phyloP scores from a whole-genome alignment of 2,797 vertebrate species.

The Phylloscopus collybita region DNA sequence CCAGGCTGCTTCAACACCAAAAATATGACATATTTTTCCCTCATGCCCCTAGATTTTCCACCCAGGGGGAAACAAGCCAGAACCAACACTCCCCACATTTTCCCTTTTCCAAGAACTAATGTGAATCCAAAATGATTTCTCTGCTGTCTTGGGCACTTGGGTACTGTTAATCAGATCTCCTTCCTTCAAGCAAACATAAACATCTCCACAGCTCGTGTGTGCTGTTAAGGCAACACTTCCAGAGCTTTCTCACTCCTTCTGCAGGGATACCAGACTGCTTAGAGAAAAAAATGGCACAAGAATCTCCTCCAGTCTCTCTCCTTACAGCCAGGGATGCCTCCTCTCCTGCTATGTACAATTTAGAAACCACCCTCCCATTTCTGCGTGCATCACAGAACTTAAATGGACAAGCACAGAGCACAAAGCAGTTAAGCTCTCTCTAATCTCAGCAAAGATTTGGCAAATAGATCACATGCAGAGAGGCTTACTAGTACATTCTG shows the following conservation, averaged over 20 bases:
- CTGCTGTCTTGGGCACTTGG: background rate
- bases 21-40: background rate
- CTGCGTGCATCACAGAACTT: background rate
- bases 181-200: background rate
- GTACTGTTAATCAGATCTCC: background rate
- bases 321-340: background rate
- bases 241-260: background rate
- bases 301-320: background rate
- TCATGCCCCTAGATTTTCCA: background rate
- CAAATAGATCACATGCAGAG: background rate
- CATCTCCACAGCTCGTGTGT: background rate
- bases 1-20: background rate
- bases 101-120: background rate
- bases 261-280: background rate
- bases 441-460: constrained; percentile 21
- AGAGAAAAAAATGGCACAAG: background rate
- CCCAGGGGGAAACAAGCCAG: background rate
- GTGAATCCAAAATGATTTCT: background rate
- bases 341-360: background rate
- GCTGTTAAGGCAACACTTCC: background rate
- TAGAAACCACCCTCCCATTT: background rate
- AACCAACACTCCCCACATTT: background rate
- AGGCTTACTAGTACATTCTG: background rate
- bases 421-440: background rate
- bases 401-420: background rate